Evolutionary conservation across 2,797 vertebrate species (phyloP), one percentile per base, ranked within the genome.

Genomic region (Hapalemur alaotrensis): DNA sequence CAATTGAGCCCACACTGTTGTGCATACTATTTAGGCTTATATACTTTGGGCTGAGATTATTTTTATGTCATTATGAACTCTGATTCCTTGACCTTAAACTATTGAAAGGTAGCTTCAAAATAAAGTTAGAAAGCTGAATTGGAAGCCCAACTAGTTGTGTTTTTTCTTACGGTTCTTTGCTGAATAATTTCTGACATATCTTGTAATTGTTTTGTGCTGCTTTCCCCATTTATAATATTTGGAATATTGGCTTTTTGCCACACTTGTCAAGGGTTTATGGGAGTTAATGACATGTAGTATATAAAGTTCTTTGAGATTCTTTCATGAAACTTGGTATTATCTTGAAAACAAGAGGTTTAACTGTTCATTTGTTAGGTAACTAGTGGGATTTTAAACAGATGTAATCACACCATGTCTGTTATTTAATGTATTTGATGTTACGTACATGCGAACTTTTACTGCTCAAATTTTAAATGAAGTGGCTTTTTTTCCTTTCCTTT

Each of bases 271-370:
- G 73, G 95, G 95, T 97, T 96, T 96, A 95, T 97, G 91, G 82
- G 95, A 94, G 93, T 96, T 97, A 97, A 95, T 97, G 97, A 97
- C 96, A 96, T 89, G 80, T 94, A 80, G 92, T 94, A 70, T 94
- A 81, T 96, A 97, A 97, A 96, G 93, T 97, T 96, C 92, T 95
- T 96, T 95, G 93, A 96, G 94, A 96, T 91, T 97, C 96, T 96
- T 96, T 97, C 91, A 95, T 97, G 93, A 91, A 97, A 96, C 91
- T 96, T 98, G 90, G 92, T 97, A 96, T 97, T 97, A 97, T 97
- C 93, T 97, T 96, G 95, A 97, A 97, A 98, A 91, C 88, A 95
- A 96, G 93, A 95, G 93, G 88, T 97, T 97, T 95, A 96, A 78
- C 95, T 96, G 85, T 93, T 98, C 96, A 90, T 96, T 96, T 97